phyloP scores from a whole-genome alignment of 2,888 invertebrate species.

The Helobdella robusta region DNA sequence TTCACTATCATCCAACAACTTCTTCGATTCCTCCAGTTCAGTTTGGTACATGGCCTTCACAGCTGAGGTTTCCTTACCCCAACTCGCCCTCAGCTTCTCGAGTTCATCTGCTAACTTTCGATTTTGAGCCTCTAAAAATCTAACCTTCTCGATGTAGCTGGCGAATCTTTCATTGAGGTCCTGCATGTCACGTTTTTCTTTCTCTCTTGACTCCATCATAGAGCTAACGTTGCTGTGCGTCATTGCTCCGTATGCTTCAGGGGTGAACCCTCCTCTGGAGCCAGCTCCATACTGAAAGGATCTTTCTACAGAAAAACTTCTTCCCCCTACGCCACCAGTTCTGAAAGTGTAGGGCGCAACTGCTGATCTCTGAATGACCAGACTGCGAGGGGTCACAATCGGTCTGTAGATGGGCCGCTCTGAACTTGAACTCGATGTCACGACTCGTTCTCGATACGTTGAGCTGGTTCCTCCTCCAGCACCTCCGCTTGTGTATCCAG shows the following conservation, averaged over 20 bases:
- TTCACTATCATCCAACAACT: conserved; percentile 51
- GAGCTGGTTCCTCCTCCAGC: not conserved
- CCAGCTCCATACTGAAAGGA: conserved; percentile 16
- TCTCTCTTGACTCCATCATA: conserved; percentile 48
- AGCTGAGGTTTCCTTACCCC: conserved; percentile 39
- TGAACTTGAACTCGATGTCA: not conserved
- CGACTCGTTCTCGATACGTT: not conserved
- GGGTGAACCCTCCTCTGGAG: conserved; percentile 23
- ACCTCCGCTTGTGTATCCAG: too few species aligned
- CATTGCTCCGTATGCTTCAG: conserved; percentile 41
- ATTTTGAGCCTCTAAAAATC: conserved; percentile 51
- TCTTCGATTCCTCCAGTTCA: conserved; percentile 51
- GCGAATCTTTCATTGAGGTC: conserved; percentile 54
- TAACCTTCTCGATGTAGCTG: conserved; percentile 52
- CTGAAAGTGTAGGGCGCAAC: not conserved
- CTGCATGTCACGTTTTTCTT: conserved; percentile 53
- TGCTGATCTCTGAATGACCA: conserved; percentile 30
- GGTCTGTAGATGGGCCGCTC: conserved; percentile 24
- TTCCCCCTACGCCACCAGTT: not conserved
- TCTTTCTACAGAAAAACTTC: not conserved
- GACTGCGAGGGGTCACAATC: conserved; percentile 28
- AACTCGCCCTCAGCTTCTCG: conserved; percentile 39
- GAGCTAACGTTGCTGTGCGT: conserved; percentile 45
- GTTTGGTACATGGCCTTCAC: conserved; percentile 51
- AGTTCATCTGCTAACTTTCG: conserved; percentile 46